These are phyloP conservation scores for Diadromus collaris DNA, from an alignment of 2,888 invertebrate species.

Conservation along the genomic window DNA sequence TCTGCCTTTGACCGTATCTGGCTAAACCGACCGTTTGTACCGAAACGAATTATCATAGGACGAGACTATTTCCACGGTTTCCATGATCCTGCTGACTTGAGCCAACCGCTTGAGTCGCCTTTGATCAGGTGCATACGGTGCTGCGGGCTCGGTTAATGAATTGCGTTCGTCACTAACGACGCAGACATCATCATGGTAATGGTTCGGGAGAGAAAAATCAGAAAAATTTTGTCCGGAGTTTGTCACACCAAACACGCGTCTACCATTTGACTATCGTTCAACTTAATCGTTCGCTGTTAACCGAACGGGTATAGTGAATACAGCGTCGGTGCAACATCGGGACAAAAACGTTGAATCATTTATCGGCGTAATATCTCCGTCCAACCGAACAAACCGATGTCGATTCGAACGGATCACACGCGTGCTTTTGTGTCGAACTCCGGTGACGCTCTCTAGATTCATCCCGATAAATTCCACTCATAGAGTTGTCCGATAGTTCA, in stretches of 20 bases:
- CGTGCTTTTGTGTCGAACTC: not conserved
- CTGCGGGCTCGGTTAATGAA: not conserved
- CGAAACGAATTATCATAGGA: not conserved
- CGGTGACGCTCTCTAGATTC: not conserved
- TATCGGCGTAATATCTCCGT: conserved; percentile 2
- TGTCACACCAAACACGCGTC: not conserved
- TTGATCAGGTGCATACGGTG: not conserved
- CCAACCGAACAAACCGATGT: not conserved
- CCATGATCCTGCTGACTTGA: no score
- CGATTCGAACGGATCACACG: not conserved
- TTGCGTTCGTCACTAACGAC: not conserved
- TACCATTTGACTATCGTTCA: not conserved
- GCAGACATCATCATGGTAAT: no score
- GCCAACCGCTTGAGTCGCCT: not conserved
- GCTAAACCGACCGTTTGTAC: not conserved
- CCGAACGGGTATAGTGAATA: not conserved
- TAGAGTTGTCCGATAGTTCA: not conserved
- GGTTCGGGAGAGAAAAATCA: no score
- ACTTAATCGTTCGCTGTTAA: not conserved
- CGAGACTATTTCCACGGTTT: not conserved
- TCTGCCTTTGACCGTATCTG: not conserved
- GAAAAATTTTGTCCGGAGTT: no score
- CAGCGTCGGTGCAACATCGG: not conserved
- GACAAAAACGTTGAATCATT: not conserved
- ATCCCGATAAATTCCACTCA: not conserved